Base-by-base conservation (phyloP, 2,797 vertebrate species). In the Leptatherina wallacei region DNA sequence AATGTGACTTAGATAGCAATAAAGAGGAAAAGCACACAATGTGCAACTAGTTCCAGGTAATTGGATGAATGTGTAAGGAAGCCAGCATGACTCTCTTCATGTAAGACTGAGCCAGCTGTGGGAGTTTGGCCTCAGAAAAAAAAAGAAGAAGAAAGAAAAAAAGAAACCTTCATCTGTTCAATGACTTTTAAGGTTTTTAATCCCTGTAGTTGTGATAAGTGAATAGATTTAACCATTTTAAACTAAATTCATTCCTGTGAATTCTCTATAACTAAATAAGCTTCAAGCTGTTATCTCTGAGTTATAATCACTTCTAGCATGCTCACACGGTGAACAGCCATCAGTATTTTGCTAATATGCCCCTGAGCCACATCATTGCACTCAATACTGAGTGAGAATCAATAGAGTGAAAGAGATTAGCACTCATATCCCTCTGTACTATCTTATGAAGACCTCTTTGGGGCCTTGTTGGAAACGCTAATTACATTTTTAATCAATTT, bases 401-500 rank as follows among this genome's bases (percentile, higher is more conserved):
- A 92, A 92, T 92, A 85, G 80, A 81, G 70, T 33, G 51, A 71
- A 88, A 65, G 86, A 87, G 92, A 92, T 92, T 90, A 92, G 82
- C 65, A 6, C 82, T 91, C 87, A 87, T 90, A 85, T 89, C 82
- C 81, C 44, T 70, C 79, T 71, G 81, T 80, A 87, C 86, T 84
- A 81, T 93, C 87, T 91, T 88, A 88, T 90, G 85, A 90, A 87
- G 88, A 66, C 86, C 88, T 90, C 87, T 89, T 88, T 60, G 42
- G 85, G 86, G 87, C 80, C 88, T 90, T 57, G 58, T 81, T 64
- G 80, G 85, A 88, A 82, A 88, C 85, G 82, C 75, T 91, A 92
- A 92, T 91, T 92, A 89, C 78, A 88, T 83, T 76, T 84, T 76
- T 87, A 89, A 92, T 91, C 85, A 83, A 91, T 91, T 91, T 89